Base-by-base conservation (phyloP, 1,140 invertebrate genomes). In the Agrypnia vestita region DNA sequence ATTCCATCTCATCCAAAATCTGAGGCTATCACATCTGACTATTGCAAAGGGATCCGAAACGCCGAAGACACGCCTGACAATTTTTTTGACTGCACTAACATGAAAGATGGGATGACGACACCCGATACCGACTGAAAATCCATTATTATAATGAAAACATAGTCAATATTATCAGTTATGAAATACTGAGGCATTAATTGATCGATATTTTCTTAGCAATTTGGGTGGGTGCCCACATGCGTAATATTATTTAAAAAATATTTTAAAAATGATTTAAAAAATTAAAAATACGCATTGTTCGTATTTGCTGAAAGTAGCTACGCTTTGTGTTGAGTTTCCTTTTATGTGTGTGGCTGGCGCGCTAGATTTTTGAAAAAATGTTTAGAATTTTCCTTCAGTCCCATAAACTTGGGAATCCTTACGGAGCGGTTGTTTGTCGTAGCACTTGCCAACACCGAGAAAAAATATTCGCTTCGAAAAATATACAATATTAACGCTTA, bases 241-340 rank as follows among this genome's bases (percentile, higher is more conserved):
- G 6, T 6, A 35, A 35, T 35, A 35, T 35, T 35, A 35, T 35
- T 51, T 1, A 51, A n/a, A n/a, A n/a, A n/a, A n/a, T n/a, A n/a
- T n/a, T n/a, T n/a, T n/a, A n/a, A n/a, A n/a, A n/a, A n/a, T n/a
- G n/a, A n/a, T n/a, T n/a, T n/a, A n/a, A 51, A 51, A 51, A 15
- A 51, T 51, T 51, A 51, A 13, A 51, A 51, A 51, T 51, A 51
- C 11, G n/a, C 49, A 4, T 13, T 15, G 49, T 35, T 35, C 49
- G 49, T 51, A 8, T 12, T 3, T 51, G n/a, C 8, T 9, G n/a
- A 51, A 51, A 51, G 49, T 51, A 35, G 4, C 21, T 4, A 0
- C 59, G 59, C 61, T 64, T 64, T 64, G 35, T 64, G 61, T n/a
- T 12, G 25, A 25, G 61, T 35, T 64, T 64, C 61, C 61, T n/a